phyloP scores from a whole-genome alignment of 2,888 invertebrate genomes.

The Torymus texanus region DNA sequence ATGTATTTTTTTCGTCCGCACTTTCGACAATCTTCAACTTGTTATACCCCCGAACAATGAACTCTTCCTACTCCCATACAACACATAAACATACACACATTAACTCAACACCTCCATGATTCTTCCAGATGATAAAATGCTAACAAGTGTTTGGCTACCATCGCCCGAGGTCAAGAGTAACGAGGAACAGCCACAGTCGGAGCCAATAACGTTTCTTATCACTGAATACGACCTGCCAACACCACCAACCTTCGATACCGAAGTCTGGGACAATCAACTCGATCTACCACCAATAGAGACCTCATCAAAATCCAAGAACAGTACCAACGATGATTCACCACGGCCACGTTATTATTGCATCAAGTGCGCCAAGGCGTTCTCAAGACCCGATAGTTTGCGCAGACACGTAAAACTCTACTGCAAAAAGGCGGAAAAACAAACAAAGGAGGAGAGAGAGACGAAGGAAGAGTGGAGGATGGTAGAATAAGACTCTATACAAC shows the following conservation, averaged over 20 bases:
- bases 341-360: slow-evolving; percentile 30
- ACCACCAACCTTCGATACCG: slow-evolving; percentile 22
- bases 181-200: background rate
- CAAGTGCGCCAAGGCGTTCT: slow-evolving; percentile 64
- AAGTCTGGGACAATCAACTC: background rate
- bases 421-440: slow-evolving; percentile 35
- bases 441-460: too few relatives aligned
- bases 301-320: background rate
- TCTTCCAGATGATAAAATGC: slow-evolving; percentile 39
- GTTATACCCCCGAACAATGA: too few relatives aligned
- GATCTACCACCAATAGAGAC: background rate
- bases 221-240: slow-evolving; percentile 28
- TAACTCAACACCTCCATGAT: too few relatives aligned
- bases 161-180: background rate
- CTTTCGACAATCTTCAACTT: too few relatives aligned
- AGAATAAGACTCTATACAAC: too few relatives aligned
- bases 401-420: slow-evolving; percentile 67
- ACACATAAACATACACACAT: too few relatives aligned
- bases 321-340: background rate
- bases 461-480: too few relatives aligned
- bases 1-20: too few relatives aligned
- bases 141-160: slow-evolving; percentile 41
- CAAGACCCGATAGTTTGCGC: slow-evolving; percentile 65
- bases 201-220: slow-evolving; percentile 1
- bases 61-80: too few relatives aligned